Evolutionary conservation across 2,888 invertebrate genomes (phyloP), one percentile per base, ranked within the genome.

Genomic region (Stratiomys singularior): DNA sequence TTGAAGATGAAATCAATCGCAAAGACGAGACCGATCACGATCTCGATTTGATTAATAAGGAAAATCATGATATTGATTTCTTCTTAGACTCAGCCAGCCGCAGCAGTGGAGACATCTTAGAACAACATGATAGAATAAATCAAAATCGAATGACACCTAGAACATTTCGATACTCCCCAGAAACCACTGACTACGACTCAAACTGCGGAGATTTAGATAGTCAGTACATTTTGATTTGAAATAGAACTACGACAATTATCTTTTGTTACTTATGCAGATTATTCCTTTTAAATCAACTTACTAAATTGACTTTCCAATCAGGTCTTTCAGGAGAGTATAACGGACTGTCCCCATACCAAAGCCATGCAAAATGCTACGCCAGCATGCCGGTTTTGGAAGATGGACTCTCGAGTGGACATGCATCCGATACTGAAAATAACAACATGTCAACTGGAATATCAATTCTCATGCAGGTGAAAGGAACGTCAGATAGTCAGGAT

Each of bases 351-450:
- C 90, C 90, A 79, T 90, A 86, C 78, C 83, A 90, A 60, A 91
- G 91, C 84, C 90, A 91, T 83, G 89, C 92, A 52, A 90, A 91
- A 86, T 90, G 91, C 87, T 93, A 90, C 87, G 92, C 92, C 67
- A 92, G 92, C 83, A 94, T 98, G 94, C 98, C 98, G 0, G 93
- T 96, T 18, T 91, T 98, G 63, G 97, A 97, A 85, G 98, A 98
- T 86, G 97, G 97, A 0, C 89, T 98, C 78, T 97, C 97, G 1
- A 97, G 97, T 47, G 97, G 97, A 1, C 97, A 97, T 85, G 96
- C 93, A 0, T 96, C 96, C 80, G 97, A 97, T 85, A 94, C 93
- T 0, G 97, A 97, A 88, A 95, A 95, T 85, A 95, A 94, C 84
- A 95, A 95, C 86, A 91, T 92, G 23, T 60, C 78, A 72, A 78